phyloP scores from a whole-genome alignment of 2,113 vertebrate species.

The Elachura formosa region DNA sequence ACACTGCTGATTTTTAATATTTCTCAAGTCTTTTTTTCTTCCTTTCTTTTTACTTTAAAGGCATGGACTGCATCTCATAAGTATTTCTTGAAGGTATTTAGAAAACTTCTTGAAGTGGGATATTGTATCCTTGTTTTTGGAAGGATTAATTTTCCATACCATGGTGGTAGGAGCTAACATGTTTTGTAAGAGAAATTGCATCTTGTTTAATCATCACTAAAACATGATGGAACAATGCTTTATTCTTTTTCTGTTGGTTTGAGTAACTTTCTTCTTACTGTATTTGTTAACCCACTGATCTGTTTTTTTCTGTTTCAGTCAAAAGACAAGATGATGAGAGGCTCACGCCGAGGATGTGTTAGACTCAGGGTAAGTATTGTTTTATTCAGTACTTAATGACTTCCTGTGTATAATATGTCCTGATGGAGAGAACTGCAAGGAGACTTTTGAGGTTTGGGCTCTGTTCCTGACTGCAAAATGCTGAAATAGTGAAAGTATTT shows the following conservation, averaged over 20 bases:
- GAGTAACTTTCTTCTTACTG: not conserved
- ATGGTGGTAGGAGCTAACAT: not conserved
- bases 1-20: not conserved
- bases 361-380: slow-evolving; percentile 80
- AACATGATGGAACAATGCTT: not conserved
- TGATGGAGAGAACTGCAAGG: slow-evolving; percentile 1
- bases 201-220: not conserved
- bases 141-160: not conserved
- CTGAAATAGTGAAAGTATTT: slow-evolving; percentile 4
- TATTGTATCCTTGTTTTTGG: not conserved
- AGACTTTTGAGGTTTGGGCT: slow-evolving; percentile 5
- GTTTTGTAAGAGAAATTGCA: not conserved
- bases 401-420: not conserved
- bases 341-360: slow-evolving; percentile 96
- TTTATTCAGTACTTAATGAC: not conserved
- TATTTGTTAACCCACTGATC: not conserved
- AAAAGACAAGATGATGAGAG: slow-evolving; percentile 99
- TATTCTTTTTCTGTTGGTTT: not conserved
- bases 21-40: not conserved
- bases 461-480: not conserved
- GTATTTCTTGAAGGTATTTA: not conserved
- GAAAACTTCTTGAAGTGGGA: not conserved
- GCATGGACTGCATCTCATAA: not conserved
- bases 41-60: not conserved
- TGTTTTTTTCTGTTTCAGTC: slow-evolving; percentile 79